Base-by-base conservation (phyloP, 2,113 vertebrate species). In the Cebus imitator region DNA sequence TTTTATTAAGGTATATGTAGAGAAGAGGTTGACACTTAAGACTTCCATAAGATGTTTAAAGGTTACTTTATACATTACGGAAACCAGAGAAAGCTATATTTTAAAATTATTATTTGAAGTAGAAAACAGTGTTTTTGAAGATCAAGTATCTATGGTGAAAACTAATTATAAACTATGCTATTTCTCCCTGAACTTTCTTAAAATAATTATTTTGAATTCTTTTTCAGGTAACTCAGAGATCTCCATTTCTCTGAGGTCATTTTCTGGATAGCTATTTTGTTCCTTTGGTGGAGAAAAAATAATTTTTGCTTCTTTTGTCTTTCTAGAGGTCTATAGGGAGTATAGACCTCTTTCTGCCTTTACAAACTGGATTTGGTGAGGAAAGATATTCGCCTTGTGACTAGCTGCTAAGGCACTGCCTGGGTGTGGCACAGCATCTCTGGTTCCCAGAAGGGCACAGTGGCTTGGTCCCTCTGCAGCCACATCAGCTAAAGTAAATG, bases 81-180 rank as follows among this genome's bases (percentile, higher is more conserved):
- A 90, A 92, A 87, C 35, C 18, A 76, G 10, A 87, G 8, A 13
- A 20, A 58, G 12, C 18, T 66, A 27, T 80, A 86, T 78, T 82
- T 94, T 87, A 37, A 91, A 86, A 32, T 55, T 80, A 80, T 85
- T 23, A 87, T 50, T 86, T 89, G 9, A 95, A 92, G n/a, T 37
- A 78, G 76, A 76, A 70, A 20, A 5, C 20, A 32, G 17, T 76
- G 11, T 78, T 58, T 90, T 57, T 95, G 23, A 92, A 92, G 10
- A 48, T 13, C 23, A 68, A n/a, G 37, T 76, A 21, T 4, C 4
- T 75, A 45, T 21, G 10, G 37, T 66, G 11, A 73, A 87, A 92
- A 81, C 78, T 25, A 76, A 40, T 58, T 40, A 85, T 4, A n/a
- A 82, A 52, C 16, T 55, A 61, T 57, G 4, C 2, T 45, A 2